These are phyloP conservation scores for Gallinago jamesoni DNA, from an alignment of 2,113 vertebrate species.

Conservation along the genomic window DNA sequence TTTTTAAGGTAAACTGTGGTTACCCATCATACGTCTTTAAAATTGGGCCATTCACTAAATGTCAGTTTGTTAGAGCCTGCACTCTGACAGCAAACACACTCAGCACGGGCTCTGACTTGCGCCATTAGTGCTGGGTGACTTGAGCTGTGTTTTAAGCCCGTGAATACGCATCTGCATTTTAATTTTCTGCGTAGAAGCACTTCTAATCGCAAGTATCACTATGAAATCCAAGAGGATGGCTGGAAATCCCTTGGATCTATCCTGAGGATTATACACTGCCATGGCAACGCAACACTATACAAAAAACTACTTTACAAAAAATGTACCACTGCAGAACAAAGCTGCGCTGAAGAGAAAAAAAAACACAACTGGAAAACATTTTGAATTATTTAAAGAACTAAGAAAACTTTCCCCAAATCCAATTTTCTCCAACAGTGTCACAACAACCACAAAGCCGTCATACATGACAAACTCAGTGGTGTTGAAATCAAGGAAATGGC, in stretches of 20 bases:
- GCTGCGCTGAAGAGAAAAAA: background rate
- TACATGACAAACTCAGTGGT: conserved; percentile 17
- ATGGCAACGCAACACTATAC: background rate
- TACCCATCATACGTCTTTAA: background rate
- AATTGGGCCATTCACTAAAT: background rate
- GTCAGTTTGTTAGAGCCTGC: background rate
- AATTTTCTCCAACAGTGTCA: conserved; percentile 59
- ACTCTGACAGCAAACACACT: background rate
- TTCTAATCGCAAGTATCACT: background rate
- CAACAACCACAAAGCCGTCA: conserved; percentile 52
- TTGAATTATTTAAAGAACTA: conserved; percentile 48
- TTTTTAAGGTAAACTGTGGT: background rate
- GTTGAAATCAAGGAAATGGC: conserved; percentile 54
- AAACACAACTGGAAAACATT: conserved; percentile 20
- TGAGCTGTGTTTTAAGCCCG: background rate
- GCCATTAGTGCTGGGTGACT: background rate
- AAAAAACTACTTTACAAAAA: background rate
- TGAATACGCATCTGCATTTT: background rate
- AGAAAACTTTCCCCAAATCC: conserved; percentile 53
- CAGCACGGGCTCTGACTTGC: background rate
- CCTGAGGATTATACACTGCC: background rate
- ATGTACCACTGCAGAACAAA: conserved; percentile 19
- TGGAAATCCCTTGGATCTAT: background rate
- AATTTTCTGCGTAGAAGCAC: background rate
- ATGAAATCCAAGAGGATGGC: background rate